Percentiles rank a stretch among this genome's conserved stretches.
These are phyloP conservation scores for Excalfactoria chinensis DNA, from an alignment of 2,113 vertebrate genomes.

Conservation along the genomic window DNA sequence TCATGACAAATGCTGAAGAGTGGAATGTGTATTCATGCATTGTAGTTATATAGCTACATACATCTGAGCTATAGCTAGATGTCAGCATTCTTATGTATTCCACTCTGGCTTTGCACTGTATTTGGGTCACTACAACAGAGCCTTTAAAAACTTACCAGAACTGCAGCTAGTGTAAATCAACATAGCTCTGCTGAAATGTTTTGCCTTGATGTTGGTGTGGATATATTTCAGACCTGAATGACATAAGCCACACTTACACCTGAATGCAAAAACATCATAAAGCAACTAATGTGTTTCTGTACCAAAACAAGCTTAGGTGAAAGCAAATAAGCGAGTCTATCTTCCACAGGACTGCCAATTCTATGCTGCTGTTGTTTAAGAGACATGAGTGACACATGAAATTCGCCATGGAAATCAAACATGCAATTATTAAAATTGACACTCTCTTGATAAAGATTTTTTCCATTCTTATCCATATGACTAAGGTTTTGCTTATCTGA, in stretches of 20 bases:
- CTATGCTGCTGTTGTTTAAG: background rate
- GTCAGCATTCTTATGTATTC: background rate
- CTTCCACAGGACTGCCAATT: background rate
- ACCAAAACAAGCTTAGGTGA: background rate
- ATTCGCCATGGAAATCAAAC: slow-evolving; percentile 10
- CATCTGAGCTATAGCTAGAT: background rate
- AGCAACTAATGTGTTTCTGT: background rate
- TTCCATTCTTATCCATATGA: background rate
- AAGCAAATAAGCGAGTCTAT: background rate
- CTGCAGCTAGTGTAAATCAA: background rate
- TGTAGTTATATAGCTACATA: background rate
- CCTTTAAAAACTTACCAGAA: slow-evolving; percentile 5
- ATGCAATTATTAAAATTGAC: background rate
- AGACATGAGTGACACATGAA: slow-evolving; percentile 9
- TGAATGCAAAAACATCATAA: background rate
- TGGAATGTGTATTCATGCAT: background rate
- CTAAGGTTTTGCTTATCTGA: background rate
- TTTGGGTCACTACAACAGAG: slow-evolving; percentile 16
- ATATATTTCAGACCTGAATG: background rate
- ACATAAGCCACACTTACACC: background rate
- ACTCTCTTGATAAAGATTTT: background rate
- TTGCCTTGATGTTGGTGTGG: background rate
- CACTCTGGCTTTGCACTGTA: background rate
- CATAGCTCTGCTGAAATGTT: background rate
- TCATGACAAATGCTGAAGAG: background rate